Evolutionary conservation across 2,113 vertebrate genomes (phyloP), one percentile per base, ranked within the genome.

Genomic region (Chionomys nivalis): DNA sequence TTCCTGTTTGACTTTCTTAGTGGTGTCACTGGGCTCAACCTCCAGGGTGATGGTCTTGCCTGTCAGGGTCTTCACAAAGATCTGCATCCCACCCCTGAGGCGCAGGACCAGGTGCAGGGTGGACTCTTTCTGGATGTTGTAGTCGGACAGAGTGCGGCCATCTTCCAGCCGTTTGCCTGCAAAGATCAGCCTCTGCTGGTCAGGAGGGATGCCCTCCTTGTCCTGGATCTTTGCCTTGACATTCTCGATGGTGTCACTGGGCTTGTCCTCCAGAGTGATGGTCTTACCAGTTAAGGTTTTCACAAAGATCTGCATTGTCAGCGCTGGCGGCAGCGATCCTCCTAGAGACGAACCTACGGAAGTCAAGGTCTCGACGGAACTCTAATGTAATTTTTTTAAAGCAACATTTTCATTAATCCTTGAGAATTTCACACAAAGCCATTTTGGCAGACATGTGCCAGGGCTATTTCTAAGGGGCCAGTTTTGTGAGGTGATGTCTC

Each of bases 251-350:
- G 78, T 81, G 49, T 81, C 78, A 55, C 49, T n/a, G 78, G 49
- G 49, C 78, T 81, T 49, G 17, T 58, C 78, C 78, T 81, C 78
- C 33, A 81, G 52, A 52, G 78, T 81, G 49, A 52, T 52, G 49
- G 49, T 52, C 12, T 52, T 52, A 0, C 98, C 98, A 0, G 98
- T 99, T 36, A 98, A 21, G 49, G 98, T 99, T 85, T 98, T 99
- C 0, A 99, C 98, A 0, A 81, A 82, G 79, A 94, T 94, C 97
- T 98, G 98, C 98, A 98, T 98, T 96, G 95, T 98, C 91, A n/a
- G n/a, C n/a, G n/a, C n/a, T n/a, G n/a, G n/a, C n/a, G n/a, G n/a
- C n/a, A n/a, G n/a, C n/a, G n/a, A n/a, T n/a, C n/a, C n/a, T n/a
- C n/a, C n/a, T n/a, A n/a, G n/a, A n/a, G n/a, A n/a, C n/a, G n/a